A percentile compares a stretch with the other conserved stretches of the same genome.
phyloP scores from a whole-genome alignment of 2,888 invertebrate species.

The Alloplasta piceator region DNA sequence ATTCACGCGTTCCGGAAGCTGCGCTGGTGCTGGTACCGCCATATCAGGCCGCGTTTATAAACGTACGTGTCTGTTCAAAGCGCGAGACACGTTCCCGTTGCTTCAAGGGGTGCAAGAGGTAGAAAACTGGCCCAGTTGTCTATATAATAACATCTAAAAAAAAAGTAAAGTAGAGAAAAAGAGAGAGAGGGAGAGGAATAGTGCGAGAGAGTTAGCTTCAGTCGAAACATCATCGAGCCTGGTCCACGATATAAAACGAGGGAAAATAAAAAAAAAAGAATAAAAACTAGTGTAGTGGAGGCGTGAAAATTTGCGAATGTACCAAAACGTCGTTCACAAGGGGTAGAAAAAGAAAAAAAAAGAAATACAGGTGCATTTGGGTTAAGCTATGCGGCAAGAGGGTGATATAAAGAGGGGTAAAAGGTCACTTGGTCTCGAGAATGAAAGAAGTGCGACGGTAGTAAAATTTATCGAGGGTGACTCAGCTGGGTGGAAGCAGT shows the following conservation, averaged over 20 bases:
- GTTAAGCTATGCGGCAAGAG: background rate
- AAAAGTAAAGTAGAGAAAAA: background rate
- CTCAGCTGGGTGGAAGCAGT: conserved; percentile 1
- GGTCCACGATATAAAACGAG: background rate
- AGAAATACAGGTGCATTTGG: background rate
- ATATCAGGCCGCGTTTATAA: conserved; percentile 1
- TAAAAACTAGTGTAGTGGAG: background rate
- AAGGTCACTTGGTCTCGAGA: conserved; percentile 7
- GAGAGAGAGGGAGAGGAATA: too few relatives aligned
- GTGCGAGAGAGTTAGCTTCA: too few relatives aligned
- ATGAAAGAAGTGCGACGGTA: conserved; percentile 14
- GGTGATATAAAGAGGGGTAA: conserved; percentile 1
- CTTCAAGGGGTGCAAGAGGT: background rate
- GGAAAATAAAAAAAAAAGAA: background rate
- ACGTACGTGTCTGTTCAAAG: background rate
- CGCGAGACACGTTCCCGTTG: conserved; percentile 16
- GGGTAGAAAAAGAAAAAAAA: background rate
- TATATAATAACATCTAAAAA: conserved; percentile 13
- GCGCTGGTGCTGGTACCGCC: conserved; percentile 13
- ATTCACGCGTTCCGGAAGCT: conserved; percentile 25
- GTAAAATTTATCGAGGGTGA: conserved; percentile 27
- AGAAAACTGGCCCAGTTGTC: conserved; percentile 17
- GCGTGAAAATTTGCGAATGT: background rate
- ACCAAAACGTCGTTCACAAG: background rate
- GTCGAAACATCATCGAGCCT: background rate